Evolutionary conservation across 2,888 invertebrate species (phyloP).

Genomic region (Hyposoter dolosus): DNA sequence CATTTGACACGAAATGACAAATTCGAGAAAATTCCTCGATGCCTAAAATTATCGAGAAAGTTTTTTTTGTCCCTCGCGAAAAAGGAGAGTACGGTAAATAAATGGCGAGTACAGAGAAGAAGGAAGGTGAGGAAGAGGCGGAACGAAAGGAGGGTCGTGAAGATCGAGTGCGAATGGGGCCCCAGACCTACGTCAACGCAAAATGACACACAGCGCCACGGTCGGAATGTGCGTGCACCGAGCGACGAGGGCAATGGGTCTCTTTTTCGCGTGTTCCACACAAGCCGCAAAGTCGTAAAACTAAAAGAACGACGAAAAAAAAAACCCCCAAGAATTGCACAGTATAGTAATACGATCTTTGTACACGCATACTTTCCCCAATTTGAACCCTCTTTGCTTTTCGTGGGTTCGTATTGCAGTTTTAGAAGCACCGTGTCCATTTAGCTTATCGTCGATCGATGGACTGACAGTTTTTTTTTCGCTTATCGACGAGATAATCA

Average conservation of each 20-base stretch:
- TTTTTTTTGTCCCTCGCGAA: background rate
- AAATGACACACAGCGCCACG: constrained; percentile 68
- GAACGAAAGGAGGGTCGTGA: constrained; percentile 20
- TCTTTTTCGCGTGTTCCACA: constrained; percentile 39
- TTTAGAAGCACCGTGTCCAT: background rate
- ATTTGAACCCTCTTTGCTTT: background rate
- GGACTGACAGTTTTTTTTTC: background rate
- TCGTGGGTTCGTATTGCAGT: background rate
- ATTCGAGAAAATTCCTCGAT: background rate
- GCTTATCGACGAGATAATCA: background rate
- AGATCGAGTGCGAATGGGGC: constrained; percentile 49
- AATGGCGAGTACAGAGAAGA: constrained; percentile 22
- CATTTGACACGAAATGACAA: background rate
- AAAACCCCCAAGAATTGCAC: background rate
- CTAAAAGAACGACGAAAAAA: background rate
- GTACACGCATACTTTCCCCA: constrained; percentile 3
- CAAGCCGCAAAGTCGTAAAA: constrained; percentile 14
- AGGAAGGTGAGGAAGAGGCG: constrained; percentile 1
- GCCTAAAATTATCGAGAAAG: background rate
- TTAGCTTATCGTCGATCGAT: constrained; percentile 4
- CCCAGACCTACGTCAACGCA: constrained; percentile 67
- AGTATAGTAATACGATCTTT: constrained; percentile 19
- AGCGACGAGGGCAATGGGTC: constrained; percentile 66
- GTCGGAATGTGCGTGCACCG: constrained; percentile 41
- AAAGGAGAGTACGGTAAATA: constrained; percentile 11